These are phyloP conservation scores for Drosophila algonquin DNA, from an alignment of 2,888 invertebrate genomes.

Conservation along the genomic window DNA sequence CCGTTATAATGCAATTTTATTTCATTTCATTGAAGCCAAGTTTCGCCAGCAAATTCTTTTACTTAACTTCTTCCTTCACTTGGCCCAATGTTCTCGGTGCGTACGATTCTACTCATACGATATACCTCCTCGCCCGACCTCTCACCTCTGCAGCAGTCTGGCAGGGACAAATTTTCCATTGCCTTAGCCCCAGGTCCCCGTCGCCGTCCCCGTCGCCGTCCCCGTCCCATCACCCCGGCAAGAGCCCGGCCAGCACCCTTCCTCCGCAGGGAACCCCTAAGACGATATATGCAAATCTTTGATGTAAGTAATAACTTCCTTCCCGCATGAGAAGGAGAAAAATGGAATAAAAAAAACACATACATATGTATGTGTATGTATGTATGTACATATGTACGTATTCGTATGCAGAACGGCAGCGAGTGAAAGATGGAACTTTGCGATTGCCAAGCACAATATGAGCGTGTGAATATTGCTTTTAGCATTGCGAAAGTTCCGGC, in stretches of 20 bases:
- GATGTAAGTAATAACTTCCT: constrained; percentile 79
- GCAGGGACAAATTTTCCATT: constrained; percentile 68
- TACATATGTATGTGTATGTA: too few relatives aligned
- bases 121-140: constrained; percentile 20
- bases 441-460: constrained; percentile 67
- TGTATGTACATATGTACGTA: not conserved
- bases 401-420: constrained; percentile 19
- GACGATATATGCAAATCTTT: constrained; percentile 77
- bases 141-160: constrained; percentile 34
- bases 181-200: constrained; percentile 13
- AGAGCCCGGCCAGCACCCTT: not conserved
- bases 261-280: constrained; percentile 25
- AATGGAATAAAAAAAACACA: constrained; percentile 3
- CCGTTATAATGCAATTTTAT: constrained; percentile 78
- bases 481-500: constrained; percentile 52
- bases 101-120: constrained; percentile 27
- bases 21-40: constrained; percentile 77
- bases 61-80: constrained; percentile 64
- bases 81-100: constrained; percentile 19
- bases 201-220: not conserved
- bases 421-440: constrained; percentile 44
- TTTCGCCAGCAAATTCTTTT: constrained; percentile 74
- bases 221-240: not conserved
- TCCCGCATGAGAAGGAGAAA: constrained; percentile 50
- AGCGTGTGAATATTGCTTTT: constrained; percentile 74